Evolutionary conservation across 2,888 invertebrate genomes (phyloP), one percentile per base, ranked within the genome.

Genomic region (Hyles lineata): DNA sequence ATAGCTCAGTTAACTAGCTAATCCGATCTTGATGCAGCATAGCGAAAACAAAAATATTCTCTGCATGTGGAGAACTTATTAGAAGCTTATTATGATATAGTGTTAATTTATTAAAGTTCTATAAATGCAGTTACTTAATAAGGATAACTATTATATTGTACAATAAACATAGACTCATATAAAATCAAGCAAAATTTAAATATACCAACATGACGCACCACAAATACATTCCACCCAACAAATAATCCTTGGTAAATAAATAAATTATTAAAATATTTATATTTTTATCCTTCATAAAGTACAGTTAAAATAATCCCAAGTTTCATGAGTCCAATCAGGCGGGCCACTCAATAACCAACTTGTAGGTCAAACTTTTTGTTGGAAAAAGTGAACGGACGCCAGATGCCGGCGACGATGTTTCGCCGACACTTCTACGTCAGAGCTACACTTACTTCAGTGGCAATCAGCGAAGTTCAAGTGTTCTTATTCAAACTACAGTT

Each of bases 321-420:
- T 70, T 32, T 52, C 69, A 72, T 21, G 59, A 73, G 52, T 73
- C 25, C 35, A 73, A 55, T 52, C 32, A 60, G 70, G 62, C 70
- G 70, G 62, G 70, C 60, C 76, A 75, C 79, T 79, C 79, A 81
- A 81, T 82, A 81, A 79, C 82, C 80, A 81, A 76, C 72, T 82
- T 85, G 83, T 87, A 85, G 88, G 87, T 83, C 87, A 85, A 77
- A 80, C 77, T 85, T 87, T 87, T 88, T 86, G 81, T 78, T 75
- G 73, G 75, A 85, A 84, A 85, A 67, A 67, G 67, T 67, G 67
- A 67, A 67, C 67, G 67, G 67, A 17, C 67, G 67, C 50, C 50
- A 50, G 67, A 43, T 50, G 67, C 50, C 67, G 11, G 78, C 82
- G 85, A 81, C 21, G 70, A 69, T 25, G 21, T 69, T 50, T 78